A percentile compares a stretch with the other conserved stretches of the same genome.
phyloP scores from a whole-genome alignment of 2,113 vertebrate genomes.

The Psettodes erumei region DNA sequence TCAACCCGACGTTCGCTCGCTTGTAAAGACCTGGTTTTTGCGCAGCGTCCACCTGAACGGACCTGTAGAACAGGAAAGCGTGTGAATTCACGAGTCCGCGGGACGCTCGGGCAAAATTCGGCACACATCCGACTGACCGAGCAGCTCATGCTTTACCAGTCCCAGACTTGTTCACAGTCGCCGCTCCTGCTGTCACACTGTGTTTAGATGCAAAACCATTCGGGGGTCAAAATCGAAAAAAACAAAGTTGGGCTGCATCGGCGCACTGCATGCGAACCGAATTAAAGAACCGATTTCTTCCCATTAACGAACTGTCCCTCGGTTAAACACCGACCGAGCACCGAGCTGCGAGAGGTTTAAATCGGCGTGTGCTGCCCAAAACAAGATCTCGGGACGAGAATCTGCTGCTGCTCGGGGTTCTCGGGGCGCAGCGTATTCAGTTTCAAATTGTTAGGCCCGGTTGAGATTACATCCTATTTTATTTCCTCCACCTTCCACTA shows the following conservation, averaged over 20 bases:
- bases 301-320: not conserved
- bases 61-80: not conserved
- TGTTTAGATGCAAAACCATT: not conserved
- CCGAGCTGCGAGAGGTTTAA: not conserved
- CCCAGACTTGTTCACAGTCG: not conserved
- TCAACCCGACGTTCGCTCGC: not conserved
- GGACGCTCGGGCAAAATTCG: constrained; percentile 5
- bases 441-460: constrained; percentile 5
- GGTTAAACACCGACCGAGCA: not conserved
- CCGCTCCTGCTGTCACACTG: constrained; percentile 7
- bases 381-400: constrained; percentile 1
- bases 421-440: constrained; percentile 23
- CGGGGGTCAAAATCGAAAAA: not conserved
- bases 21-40: too few relatives aligned
- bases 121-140: constrained; percentile 1
- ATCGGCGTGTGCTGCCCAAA: not conserved
- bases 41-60: not conserved
- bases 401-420: constrained; percentile 10
- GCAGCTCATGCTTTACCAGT: constrained; percentile 14
- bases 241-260: not conserved
- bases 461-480: not conserved
- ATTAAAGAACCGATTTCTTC: not conserved
- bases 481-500: too few relatives aligned
- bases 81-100: not conserved
- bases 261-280: not conserved